Conservation (phyloP, 2,797 vertebrate species). For the Stomatorhinus walkeri region DNA sequence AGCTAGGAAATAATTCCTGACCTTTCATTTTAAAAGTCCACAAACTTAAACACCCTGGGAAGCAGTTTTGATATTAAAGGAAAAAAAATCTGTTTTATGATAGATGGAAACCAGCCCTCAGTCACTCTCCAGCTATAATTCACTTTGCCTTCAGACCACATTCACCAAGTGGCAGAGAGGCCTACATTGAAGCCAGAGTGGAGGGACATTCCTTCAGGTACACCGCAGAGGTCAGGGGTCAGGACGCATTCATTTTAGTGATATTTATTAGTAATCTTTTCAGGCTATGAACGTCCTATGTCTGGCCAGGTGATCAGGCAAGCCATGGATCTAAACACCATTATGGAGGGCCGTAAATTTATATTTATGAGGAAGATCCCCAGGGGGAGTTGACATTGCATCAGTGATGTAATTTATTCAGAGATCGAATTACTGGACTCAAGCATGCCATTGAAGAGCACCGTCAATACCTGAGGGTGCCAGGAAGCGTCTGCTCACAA, state of each 20-base stretch:
- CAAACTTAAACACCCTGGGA: neutral
- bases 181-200: neutral
- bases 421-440: constrained; percentile 28
- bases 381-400: constrained; percentile 28
- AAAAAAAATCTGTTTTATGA: neutral
- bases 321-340: constrained; percentile 30
- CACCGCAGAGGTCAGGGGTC: constrained; percentile 14
- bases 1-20: neutral
- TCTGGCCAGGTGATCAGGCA: neutral
- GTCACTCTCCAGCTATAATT: neutral
- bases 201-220: neutral
- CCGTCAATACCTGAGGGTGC: constrained; percentile 21
- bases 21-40: neutral
- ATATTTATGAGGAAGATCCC: constrained; percentile 40
- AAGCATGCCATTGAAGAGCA: constrained; percentile 13
- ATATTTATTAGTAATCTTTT: constrained; percentile 1
- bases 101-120: neutral
- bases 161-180: neutral
- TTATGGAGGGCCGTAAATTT: constrained; percentile 28
- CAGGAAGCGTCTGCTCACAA: neutral
- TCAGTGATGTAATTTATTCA: constrained; percentile 31
- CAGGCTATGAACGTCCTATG: neutral
- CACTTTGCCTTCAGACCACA: neutral
- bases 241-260: constrained; percentile 25
- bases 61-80: neutral